Base-by-base conservation (phyloP, 2,888 invertebrate genomes). In the Limnephilus lunatus region DNA sequence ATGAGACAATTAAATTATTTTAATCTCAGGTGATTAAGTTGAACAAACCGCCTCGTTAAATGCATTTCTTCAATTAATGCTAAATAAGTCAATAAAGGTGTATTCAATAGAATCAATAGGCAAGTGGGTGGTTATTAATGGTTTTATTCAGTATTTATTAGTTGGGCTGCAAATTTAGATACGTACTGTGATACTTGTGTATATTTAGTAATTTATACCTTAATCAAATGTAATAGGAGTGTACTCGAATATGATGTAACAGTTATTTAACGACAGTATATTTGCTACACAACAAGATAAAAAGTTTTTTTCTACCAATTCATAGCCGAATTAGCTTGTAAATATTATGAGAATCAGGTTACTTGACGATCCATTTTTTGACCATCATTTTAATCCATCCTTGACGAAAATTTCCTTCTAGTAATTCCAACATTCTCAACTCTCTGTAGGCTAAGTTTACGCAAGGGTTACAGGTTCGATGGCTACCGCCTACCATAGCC, bases 1-100 rank as follows among this genome's bases (percentile, higher is more conserved):
- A 86, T 81, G 44, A 91, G 89, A 92, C 91, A 91, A 91, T 91
- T 88, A 89, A 89, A 68, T 92, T 31, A 80, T 68, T 91, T 86
- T 30, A 80, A 80, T 90, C 90, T 44, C 68, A 25, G n/a, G 68
- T 68, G 68, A 68, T 68, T 68, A 68, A 85, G 35, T 48, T 44
- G 44, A 48, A 25, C 30, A n/a, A 80, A 31, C 68, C 53, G 80
- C 91, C 44, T 81, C 30, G 35, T 86, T n/a, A 14, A 25, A 32
- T 86, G 85, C 85, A 39, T 80, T 91, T 80, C 86, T 82, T 82
- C 91, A 85, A 90, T 91, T 88, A 91, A 87, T 85, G 88, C 85
- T 86, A 90, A 88, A 92, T 91, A 91, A 91, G 88, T 92, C 91
- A 68, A 88, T 32, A 39, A 83, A 83, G 32, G 83, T 32, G 32